Conservation (phyloP, 2,888 invertebrate species). For the Myopa tessellatipennis region DNA sequence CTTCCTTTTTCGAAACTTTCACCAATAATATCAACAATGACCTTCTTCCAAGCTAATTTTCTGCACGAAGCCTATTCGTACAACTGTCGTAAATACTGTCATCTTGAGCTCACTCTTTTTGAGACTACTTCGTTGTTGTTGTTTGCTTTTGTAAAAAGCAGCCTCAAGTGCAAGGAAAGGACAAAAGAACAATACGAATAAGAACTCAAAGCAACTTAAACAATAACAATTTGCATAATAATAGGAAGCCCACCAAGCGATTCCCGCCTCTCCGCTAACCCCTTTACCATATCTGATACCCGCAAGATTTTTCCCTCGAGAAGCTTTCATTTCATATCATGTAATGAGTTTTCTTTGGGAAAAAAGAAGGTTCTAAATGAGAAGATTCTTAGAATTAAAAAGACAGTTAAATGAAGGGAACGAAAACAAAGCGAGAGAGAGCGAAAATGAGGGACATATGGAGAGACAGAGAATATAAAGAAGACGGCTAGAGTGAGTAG, state of each 20-base stretch:
- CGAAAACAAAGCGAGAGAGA: too few relatives aligned
- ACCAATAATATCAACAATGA: neutral
- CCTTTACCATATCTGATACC: neutral
- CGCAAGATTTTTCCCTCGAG: neutral
- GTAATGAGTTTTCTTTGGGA: neutral
- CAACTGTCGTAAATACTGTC: too few relatives aligned
- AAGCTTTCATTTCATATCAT: neutral
- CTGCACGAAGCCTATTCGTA: neutral
- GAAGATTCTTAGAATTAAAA: neutral
- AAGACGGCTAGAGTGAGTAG: neutral
- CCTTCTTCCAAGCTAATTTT: constrained; percentile 2
- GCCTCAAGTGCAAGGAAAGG: neutral
- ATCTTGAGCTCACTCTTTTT: too few relatives aligned
- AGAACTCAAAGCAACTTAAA: constrained; percentile 1
- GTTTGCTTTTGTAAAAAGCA: neutral
- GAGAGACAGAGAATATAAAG: neutral
- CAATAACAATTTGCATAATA: constrained; percentile 19
- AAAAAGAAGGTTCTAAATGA: neutral
- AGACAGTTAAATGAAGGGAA: neutral
- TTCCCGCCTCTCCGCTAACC: neutral
- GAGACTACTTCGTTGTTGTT: neutral
- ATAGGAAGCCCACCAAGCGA: neutral
- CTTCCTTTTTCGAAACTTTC: neutral
- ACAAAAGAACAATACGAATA: neutral
- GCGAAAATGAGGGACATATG: neutral